These are phyloP conservation scores for Bilobella aurantiaca DNA, from an alignment of 1,140 invertebrate genomes.

Conservation along the genomic window DNA sequence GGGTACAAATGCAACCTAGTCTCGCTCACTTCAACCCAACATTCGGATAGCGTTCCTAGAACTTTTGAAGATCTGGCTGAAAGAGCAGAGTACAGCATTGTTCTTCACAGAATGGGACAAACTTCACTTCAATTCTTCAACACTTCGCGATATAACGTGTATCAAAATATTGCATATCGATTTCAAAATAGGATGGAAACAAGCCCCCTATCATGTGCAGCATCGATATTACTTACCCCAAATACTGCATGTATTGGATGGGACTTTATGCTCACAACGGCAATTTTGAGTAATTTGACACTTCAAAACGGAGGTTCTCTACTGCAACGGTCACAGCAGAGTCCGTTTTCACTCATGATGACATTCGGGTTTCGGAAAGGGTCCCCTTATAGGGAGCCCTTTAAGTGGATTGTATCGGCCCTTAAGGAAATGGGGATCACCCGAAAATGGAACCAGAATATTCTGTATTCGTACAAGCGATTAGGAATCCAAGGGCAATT, in stretches of 20 bases:
- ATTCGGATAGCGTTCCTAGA: background rate
- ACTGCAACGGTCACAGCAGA: background rate
- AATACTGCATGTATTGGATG: constrained; percentile 15
- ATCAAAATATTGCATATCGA: background rate
- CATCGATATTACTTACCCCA: background rate
- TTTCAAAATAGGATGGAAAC: background rate
- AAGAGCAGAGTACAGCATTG: constrained; percentile 3
- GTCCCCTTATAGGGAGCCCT: background rate
- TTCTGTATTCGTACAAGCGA: too few relatives aligned
- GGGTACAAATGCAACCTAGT: constrained; percentile 23
- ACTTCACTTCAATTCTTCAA: constrained; percentile 8
- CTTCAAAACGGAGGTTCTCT: background rate
- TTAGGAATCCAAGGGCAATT: too few relatives aligned
- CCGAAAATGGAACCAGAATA: background rate
- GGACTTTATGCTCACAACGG: background rate
- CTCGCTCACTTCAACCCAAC: constrained; percentile 12
- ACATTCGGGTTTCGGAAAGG: constrained; percentile 9
- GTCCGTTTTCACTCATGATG: background rate
- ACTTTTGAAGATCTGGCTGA: constrained; percentile 13
- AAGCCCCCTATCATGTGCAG: background rate
- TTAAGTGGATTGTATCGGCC: background rate
- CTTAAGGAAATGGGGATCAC: background rate
- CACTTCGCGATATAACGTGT: background rate
- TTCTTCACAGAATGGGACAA: constrained; percentile 1
- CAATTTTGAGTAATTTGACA: constrained; percentile 8